A percentile compares a stretch with the other conserved stretches of the same genome.
phyloP scores from a whole-genome alignment of 2,797 vertebrate species.

The Lagocephalus sceleratus region DNA sequence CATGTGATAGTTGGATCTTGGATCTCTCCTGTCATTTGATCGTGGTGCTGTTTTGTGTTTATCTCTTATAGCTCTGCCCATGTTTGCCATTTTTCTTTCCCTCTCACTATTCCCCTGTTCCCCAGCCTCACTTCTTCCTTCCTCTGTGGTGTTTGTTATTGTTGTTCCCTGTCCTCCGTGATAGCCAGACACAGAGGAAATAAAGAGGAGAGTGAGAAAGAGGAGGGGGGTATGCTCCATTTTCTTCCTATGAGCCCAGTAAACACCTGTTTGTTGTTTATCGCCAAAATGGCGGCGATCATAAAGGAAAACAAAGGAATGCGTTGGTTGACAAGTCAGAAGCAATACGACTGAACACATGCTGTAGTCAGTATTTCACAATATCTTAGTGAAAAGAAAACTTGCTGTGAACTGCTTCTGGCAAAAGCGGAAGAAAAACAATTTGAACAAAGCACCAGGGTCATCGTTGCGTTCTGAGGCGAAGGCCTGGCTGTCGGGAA shows the following conservation, averaged over 20 bases:
- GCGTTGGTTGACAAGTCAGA: background rate
- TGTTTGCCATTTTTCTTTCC: slow-evolving; percentile 50
- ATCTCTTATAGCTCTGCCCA: slow-evolving; percentile 26
- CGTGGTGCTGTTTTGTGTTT: slow-evolving; percentile 45
- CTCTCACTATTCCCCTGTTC: slow-evolving; percentile 41
- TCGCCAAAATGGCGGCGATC: slow-evolving; percentile 57
- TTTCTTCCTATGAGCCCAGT: slow-evolving; percentile 53
- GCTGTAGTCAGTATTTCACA: too few relatives aligned
- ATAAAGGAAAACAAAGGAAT: slow-evolving; percentile 26
- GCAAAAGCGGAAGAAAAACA: too few relatives aligned
- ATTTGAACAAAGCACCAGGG: background rate
- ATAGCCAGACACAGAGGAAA: slow-evolving; percentile 41
- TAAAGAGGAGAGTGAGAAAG: slow-evolving; percentile 26
- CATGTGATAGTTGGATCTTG: slow-evolving; percentile 53
- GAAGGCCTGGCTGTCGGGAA: slow-evolving; percentile 4
- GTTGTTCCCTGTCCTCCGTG: slow-evolving; percentile 65
- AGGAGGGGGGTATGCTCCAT: slow-evolving; percentile 43
- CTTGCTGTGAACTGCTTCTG: background rate
- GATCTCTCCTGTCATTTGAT: slow-evolving; percentile 44
- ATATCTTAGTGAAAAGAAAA: background rate
- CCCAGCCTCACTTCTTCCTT: slow-evolving; percentile 21
- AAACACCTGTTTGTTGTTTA: slow-evolving; percentile 72
- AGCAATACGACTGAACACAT: too few relatives aligned
- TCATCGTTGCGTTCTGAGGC: slow-evolving; percentile 1
- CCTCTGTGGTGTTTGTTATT: slow-evolving; percentile 60